These are phyloP conservation scores for Prorops nasuta DNA, from an alignment of 1,140 invertebrate species.

Conservation along the genomic window DNA sequence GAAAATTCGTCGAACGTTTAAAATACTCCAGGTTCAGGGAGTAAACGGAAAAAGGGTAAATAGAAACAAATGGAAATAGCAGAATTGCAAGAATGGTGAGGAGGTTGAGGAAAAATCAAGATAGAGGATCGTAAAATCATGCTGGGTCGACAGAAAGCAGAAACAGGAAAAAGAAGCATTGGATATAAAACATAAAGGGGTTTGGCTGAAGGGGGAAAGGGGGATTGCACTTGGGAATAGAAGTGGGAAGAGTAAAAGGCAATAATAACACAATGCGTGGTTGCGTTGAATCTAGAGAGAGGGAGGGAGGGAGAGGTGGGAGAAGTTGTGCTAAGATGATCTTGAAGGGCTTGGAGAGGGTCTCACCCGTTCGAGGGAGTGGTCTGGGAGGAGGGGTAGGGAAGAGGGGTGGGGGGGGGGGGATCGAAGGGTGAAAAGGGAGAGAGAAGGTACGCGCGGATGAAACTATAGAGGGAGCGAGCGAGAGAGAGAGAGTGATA, in stretches of 20 bases:
- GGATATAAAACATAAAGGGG: too few species aligned
- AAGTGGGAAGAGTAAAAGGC: not conserved
- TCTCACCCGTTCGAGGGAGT: not conserved
- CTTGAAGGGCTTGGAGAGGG: constrained; percentile 3
- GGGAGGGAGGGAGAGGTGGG: not conserved
- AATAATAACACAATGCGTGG: not conserved
- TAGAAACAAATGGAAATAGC: too few species aligned
- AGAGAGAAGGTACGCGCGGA: constrained; percentile 18
- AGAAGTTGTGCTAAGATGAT: constrained; percentile 7
- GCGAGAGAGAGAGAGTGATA: constrained; percentile 10
- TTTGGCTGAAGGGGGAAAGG: too few species aligned
- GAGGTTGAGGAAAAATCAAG: too few species aligned
- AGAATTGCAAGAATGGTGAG: too few species aligned
- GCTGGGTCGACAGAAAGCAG: too few species aligned
- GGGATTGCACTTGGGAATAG: too few species aligned
- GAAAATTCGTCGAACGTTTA: too few species aligned
- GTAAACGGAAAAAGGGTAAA: too few species aligned
- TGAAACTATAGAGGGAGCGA: constrained; percentile 15
- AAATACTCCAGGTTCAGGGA: too few species aligned
- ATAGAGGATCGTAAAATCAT: too few species aligned
- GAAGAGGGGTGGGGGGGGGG: not conserved
- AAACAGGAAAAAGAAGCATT: too few species aligned
- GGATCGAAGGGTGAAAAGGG: constrained; percentile 5
- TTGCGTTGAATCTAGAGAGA: not conserved
- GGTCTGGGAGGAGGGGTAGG: constrained; percentile 6